Conservation (phyloP, 2,888 invertebrate species). For the Brenthis ino region DNA sequence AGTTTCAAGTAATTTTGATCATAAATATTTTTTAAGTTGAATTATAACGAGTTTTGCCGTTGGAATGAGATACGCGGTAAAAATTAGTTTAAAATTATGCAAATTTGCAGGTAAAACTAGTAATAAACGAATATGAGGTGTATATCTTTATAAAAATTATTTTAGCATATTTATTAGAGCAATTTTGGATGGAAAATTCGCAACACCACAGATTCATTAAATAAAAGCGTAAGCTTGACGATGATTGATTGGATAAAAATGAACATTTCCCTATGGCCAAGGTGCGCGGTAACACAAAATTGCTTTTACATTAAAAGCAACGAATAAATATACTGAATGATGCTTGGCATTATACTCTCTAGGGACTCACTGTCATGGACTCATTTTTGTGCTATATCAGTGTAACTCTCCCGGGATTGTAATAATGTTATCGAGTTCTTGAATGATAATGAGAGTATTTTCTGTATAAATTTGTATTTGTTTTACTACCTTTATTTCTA, state of each 20-base stretch:
- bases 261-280: conserved; percentile 53
- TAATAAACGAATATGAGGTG: no score
- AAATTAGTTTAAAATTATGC: no score
- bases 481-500: no score
- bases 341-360: conserved; percentile 34
- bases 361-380: conserved; percentile 33
- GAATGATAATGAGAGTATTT: conserved; percentile 11
- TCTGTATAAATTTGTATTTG: not conserved
- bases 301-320: conserved; percentile 67
- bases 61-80: no score
- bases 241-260: conserved; percentile 59
- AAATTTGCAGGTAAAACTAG: no score
- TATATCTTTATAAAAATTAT: no score
- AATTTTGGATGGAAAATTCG: conserved; percentile 19
- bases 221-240: conserved; percentile 35
- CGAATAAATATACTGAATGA: conserved; percentile 35
- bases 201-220: conserved; percentile 23
- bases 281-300: conserved; percentile 65
- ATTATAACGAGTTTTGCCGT: no score
- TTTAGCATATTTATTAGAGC: not conserved
- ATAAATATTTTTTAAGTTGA: no score
- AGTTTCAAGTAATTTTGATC: no score
- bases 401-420: conserved; percentile 27
- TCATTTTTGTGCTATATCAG: conserved; percentile 35
- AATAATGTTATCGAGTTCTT: conserved; percentile 11